These are phyloP conservation scores for Ophioderma brevispina DNA, from an alignment of 35 echinoderm and acorn worm genomes.

Conservation along the genomic window DNA sequence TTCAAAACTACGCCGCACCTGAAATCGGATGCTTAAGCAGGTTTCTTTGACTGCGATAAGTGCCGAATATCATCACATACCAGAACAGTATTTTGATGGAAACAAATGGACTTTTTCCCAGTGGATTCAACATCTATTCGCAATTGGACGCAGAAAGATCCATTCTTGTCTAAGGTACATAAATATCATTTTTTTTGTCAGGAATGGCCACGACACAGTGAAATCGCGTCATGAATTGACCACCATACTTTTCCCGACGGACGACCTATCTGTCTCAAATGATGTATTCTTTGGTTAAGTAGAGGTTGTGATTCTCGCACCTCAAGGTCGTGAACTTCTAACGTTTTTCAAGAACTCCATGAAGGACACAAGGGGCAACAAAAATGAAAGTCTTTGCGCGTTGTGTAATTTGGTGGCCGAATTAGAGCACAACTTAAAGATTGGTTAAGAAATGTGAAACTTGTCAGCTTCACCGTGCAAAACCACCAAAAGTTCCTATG, in stretches of 20 bases:
- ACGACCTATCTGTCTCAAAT: conserved; percentile 52
- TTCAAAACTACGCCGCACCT: not conserved
- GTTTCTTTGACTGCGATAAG: too few relatives aligned
- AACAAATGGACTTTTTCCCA: too few relatives aligned
- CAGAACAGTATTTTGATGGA: too few relatives aligned
- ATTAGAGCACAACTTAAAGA: conserved; percentile 45
- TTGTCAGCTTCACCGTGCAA: too few relatives aligned
- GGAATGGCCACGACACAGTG: conserved; percentile 6
- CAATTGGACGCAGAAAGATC: too few relatives aligned
- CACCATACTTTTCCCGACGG: not conserved
- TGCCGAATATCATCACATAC: too few relatives aligned
- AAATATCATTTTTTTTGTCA: not conserved
- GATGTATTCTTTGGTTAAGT: conserved; percentile 66
- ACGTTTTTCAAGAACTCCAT: not conserved
- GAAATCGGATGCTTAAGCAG: conserved; percentile 10
- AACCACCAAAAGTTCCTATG: not conserved
- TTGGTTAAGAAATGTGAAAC: conserved; percentile 25
- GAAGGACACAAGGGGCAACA: not conserved
- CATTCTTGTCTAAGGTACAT: not conserved
- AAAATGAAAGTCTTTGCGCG: conserved; percentile 55
- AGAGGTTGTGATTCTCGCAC: conserved; percentile 66
- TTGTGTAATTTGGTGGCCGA: conserved; percentile 51
- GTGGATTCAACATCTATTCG: too few relatives aligned
- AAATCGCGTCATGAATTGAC: not conserved
- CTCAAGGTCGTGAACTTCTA: not conserved